Evolutionary conservation across 2,113 vertebrate genomes (phyloP), one percentile per base, ranked within the genome.

Genomic region (Morone chrysops): DNA sequence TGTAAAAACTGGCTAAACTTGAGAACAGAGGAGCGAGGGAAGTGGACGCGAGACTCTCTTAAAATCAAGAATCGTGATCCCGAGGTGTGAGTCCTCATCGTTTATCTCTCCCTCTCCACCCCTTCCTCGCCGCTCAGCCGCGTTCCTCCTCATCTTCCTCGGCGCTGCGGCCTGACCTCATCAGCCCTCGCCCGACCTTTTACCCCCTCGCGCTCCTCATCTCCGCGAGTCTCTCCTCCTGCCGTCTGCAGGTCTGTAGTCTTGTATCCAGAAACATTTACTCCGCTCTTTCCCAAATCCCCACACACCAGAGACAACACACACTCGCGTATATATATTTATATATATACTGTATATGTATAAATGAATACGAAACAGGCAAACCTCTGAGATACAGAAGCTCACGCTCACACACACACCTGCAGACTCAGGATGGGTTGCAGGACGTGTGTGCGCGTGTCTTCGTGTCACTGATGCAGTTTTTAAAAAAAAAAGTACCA

Each of bases 281-380:
- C 76, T 84, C 74, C n/a, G 71, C 87, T 89, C 76, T 84, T 73
- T 88, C 31, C 67, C 36, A 77, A 73, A 80, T 85, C 89, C 90
- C 80, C 82, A 81, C 89, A 83, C 92, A 92, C 92, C 93, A 94
- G 91, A 94, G 92, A 95, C 93, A 92, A 89, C 63, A 76, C 74
- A 85, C 74, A 85, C 59, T 70, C 79, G 43, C 59, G 75, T 54
- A 71, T 60, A 74, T 67, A 82, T 80, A 76, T 81, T 57, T 56
- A 65, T 18, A 61, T 40, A 75, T 62, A 86, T 65, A 85, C 80
- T 91, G 85, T 89, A 84, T 76, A 91, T 87, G 84, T 89, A 80
- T 72, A 90, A 67, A 84, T 86, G 71, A 75, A 81, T 79, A 89
- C 80, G 87, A 88, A 88, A 87, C 86, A 41, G 75, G 71, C 70